Conservation (phyloP, 2,113 vertebrate species). For the Alaudala cheleensis region DNA sequence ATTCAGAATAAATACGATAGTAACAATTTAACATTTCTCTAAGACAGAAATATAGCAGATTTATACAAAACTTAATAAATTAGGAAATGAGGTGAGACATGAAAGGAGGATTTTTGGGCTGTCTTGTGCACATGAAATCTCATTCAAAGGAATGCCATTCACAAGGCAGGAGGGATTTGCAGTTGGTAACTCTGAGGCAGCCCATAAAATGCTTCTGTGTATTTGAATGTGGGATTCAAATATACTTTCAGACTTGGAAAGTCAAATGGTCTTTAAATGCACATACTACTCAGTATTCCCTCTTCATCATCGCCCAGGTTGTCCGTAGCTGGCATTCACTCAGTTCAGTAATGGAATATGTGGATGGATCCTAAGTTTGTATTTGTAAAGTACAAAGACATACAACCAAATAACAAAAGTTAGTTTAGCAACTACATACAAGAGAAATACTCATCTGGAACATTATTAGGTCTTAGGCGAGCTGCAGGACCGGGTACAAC, state of each 20-base stretch:
- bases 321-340: not conserved
- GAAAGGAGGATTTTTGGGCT: not conserved
- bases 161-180: not conserved
- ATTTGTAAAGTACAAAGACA: not conserved
- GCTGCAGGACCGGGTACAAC: slow-evolving; percentile 88
- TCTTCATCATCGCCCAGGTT: not conserved
- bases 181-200: not conserved
- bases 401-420: slow-evolving; percentile 10
- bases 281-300: not conserved
- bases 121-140: not conserved
- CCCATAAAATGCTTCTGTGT: not conserved
- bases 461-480: slow-evolving; percentile 80
- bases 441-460: slow-evolving; percentile 87
- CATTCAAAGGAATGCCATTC: not conserved
- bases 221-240: not conserved
- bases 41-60: not conserved
- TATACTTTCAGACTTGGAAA: not conserved
- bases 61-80: not conserved
- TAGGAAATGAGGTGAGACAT: not conserved
- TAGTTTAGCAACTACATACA: slow-evolving; percentile 81
- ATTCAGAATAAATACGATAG: not conserved
- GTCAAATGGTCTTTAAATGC: not conserved
- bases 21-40: not conserved
- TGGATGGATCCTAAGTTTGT: not conserved
- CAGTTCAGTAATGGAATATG: not conserved